Evolutionary conservation across 2,113 vertebrate species (phyloP).

Genomic region (Dissostichus mawsoni): DNA sequence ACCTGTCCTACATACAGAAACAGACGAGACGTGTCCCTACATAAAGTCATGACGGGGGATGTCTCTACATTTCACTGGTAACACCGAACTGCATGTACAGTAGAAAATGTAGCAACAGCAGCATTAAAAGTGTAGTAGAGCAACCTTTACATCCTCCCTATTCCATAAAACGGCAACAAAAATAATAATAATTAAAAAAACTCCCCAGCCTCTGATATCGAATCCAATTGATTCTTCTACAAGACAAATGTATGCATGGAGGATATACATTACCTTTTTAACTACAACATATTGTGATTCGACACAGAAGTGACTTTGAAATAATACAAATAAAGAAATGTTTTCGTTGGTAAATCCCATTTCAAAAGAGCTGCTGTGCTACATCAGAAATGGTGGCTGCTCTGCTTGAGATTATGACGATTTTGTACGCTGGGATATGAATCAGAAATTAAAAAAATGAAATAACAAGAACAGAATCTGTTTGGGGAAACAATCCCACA

Average conservation of each 20-base stretch:
- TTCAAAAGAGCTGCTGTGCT: constrained; percentile 3
- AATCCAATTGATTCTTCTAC: constrained; percentile 15
- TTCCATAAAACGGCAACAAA: background rate
- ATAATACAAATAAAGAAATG: constrained; percentile 10
- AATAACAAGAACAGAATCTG: constrained; percentile 14
- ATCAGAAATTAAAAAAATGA: constrained; percentile 15
- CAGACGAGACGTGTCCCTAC: constrained; percentile 1
- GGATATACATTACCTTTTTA: constrained; percentile 1
- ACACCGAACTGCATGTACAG: background rate
- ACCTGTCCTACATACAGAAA: constrained; percentile 16
- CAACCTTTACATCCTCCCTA: background rate
- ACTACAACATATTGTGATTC: background rate
- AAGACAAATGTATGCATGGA: background rate
- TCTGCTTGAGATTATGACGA: background rate
- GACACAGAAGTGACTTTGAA: background rate
- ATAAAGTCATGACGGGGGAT: background rate
- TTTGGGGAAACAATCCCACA: constrained; percentile 38
- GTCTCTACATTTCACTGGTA: background rate
- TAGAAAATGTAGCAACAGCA: background rate
- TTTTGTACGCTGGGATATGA: background rate
- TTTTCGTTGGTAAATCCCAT: background rate
- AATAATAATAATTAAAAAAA: background rate
- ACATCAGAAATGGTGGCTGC: background rate
- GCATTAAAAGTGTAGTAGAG: too few species aligned
- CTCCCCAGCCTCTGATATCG: background rate